Evolutionary conservation across 2,888 invertebrate genomes (phyloP).

Genomic region (Artemia sinica): DNA sequence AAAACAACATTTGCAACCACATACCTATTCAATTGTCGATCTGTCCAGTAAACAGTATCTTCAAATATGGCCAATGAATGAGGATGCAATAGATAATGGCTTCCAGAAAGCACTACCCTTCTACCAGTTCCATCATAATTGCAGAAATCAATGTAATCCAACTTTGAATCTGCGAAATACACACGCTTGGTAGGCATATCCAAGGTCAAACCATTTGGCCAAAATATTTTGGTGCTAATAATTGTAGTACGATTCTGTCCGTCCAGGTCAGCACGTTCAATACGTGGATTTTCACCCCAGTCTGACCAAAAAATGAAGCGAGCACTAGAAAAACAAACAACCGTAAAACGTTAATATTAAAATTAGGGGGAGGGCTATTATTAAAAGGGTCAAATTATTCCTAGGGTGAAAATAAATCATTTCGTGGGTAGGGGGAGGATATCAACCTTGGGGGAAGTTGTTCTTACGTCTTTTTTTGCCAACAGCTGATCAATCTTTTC

Average conservation of each 20-base stretch:
- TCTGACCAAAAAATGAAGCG: constrained; percentile 94
- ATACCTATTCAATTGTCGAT: constrained; percentile 75
- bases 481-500: too few species aligned
- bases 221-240: constrained; percentile 83
- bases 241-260: constrained; percentile 67
- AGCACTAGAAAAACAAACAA: constrained; percentile 34
- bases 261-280: constrained; percentile 91
- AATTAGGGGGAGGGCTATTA: not conserved
- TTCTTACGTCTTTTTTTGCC: too few species aligned
- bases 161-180: constrained; percentile 90
- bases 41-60: constrained; percentile 91
- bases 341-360: not conserved
- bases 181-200: constrained; percentile 81
- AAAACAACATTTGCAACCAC: constrained; percentile 7
- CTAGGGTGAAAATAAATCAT: not conserved
- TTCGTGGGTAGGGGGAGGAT: not conserved
- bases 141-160: constrained; percentile 94
- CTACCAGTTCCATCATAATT: constrained; percentile 84
- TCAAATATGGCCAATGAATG: constrained; percentile 89
- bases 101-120: constrained; percentile 67
- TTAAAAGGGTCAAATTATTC: constrained; percentile 4
- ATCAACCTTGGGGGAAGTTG: too few species aligned
- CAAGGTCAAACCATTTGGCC: constrained; percentile 93
- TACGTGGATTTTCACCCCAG: constrained; percentile 92
- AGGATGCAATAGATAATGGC: constrained; percentile 83